These are phyloP conservation scores for Scolopax rusticola DNA, from an alignment of 2,797 vertebrate species.

Conservation along the genomic window DNA sequence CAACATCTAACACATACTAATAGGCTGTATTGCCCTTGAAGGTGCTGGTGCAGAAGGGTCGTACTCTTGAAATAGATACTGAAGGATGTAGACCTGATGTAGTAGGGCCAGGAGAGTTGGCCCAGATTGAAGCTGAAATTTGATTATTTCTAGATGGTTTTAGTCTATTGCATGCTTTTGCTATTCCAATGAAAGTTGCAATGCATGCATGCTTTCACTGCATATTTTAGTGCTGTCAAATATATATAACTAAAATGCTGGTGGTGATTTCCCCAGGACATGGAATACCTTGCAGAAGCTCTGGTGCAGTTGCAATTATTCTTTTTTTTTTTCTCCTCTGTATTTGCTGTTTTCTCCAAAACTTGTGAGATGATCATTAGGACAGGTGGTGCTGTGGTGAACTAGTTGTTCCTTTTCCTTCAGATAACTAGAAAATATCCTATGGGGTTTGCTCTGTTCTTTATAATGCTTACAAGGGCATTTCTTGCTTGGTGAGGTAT, in stretches of 20 bases:
- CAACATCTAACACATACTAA: neutral
- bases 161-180: neutral
- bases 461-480: neutral
- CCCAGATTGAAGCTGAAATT: neutral
- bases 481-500: fast-evolving
- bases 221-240: fast-evolving
- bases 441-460: neutral
- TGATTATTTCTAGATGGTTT: neutral
- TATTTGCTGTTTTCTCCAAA: neutral
- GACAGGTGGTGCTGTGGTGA: neutral
- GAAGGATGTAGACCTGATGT: neutral
- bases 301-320: neutral
- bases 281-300: neutral
- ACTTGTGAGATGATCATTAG: fast-evolving
- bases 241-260: neutral
- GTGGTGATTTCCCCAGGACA: neutral
- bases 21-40: neutral
- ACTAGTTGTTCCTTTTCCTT: neutral
- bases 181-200: neutral
- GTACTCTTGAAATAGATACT: neutral
- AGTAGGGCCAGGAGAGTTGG: neutral
- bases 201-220: fast-evolving
- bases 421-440: neutral
- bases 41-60: neutral
- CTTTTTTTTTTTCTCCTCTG: neutral